phyloP scores from a whole-genome alignment of 37 sponge, comb jelly and placozoan species.

The Amphimedon queenslandica region DNA sequence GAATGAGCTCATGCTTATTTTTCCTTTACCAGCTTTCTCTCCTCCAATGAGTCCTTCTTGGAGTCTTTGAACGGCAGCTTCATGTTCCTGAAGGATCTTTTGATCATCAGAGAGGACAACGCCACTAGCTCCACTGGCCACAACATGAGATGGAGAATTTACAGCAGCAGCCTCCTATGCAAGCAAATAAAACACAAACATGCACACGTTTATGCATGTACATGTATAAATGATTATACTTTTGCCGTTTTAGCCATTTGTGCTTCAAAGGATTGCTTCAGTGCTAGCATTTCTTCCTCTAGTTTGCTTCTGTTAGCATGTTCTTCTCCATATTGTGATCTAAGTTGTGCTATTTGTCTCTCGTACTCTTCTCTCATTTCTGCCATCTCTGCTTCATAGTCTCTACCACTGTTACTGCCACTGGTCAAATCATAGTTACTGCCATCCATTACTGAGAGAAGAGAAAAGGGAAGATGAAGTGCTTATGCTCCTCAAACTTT shows the following conservation, averaged over 20 bases:
- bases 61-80: slow-evolving; percentile 35
- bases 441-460: too few relatives aligned
- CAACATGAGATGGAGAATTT: neutral
- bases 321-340: slow-evolving; percentile 69
- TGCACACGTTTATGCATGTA: neutral
- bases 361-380: slow-evolving; percentile 72
- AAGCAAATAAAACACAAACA: neutral
- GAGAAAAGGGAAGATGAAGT: too few relatives aligned
- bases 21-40: slow-evolving; percentile 47
- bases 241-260: slow-evolving; percentile 6
- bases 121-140: neutral
- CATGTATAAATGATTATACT: neutral
- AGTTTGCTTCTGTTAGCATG: slow-evolving; percentile 56
- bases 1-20: neutral
- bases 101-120: neutral
- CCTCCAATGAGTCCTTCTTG: slow-evolving; percentile 78
- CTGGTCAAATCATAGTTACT: too few relatives aligned
- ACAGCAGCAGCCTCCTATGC: neutral
- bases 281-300: slow-evolving; percentile 59
- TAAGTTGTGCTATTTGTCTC: slow-evolving; percentile 57
- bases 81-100: slow-evolving; percentile 10
- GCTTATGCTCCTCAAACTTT: too few relatives aligned
- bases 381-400: slow-evolving; percentile 39
- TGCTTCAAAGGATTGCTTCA: slow-evolving; percentile 18
- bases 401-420: too few relatives aligned